phyloP scores from a whole-genome alignment of 92 coral and sea anemone species.

The Montipora capitata region DNA sequence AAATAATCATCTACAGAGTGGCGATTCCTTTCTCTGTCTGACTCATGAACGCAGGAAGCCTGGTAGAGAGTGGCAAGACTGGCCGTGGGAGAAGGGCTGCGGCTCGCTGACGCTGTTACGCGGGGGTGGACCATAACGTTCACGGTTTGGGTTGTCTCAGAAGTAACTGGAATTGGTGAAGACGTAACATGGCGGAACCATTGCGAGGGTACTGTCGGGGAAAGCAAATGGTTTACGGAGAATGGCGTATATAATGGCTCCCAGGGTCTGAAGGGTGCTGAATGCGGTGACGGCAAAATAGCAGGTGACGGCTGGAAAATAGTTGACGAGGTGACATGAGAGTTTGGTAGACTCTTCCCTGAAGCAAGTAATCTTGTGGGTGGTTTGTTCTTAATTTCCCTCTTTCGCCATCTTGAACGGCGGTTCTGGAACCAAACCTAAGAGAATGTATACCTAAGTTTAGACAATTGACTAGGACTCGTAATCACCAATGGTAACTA shows the following conservation, averaged over 20 bases:
- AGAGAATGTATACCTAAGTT: too few species aligned
- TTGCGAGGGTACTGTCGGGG: neutral
- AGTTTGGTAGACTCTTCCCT: neutral
- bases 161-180: neutral
- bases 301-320: constrained; percentile 21
- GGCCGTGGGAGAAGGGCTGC: neutral
- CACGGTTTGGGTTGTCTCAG: constrained; percentile 1
- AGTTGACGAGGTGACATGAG: neutral
- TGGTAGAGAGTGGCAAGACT: neutral
- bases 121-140: constrained; percentile 9
- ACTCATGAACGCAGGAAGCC: constrained; percentile 21
- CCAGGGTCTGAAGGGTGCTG: constrained; percentile 24
- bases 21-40: constrained; percentile 42
- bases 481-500: too few species aligned
- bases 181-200: neutral
- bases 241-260: constrained; percentile 14
- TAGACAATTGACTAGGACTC: too few species aligned
- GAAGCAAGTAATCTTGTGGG: constrained; percentile 32
- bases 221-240: neutral
- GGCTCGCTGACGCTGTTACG: neutral
- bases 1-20: constrained; percentile 72
- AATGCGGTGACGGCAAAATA: constrained; percentile 29
- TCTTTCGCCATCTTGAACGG: constrained; percentile 88
- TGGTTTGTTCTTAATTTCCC: constrained; percentile 86
- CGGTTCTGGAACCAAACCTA: constrained; percentile 95